These are phyloP conservation scores for Heliconius cydno DNA, from an alignment of 2,888 invertebrate species.

Conservation along the genomic window DNA sequence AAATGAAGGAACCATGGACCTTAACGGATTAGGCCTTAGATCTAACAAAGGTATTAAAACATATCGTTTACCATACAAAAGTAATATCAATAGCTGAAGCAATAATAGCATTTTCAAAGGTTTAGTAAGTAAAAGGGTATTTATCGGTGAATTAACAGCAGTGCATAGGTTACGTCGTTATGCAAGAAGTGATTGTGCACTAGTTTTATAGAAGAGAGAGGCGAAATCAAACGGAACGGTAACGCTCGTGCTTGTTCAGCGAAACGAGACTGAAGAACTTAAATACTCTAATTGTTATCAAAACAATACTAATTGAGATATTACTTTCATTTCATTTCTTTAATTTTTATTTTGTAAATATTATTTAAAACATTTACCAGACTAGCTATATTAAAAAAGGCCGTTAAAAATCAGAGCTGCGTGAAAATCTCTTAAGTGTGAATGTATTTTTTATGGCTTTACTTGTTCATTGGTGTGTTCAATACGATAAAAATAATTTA, in stretches of 20 bases:
- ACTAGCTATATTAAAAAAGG: neutral
- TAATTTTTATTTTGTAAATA: neutral
- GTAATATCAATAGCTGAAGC: neutral
- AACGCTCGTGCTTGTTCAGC: constrained; percentile 16
- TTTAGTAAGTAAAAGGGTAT: constrained; percentile 6
- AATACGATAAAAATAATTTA: neutral
- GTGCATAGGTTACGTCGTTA: constrained; percentile 30
- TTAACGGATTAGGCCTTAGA: no score
- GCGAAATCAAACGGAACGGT: constrained; percentile 25
- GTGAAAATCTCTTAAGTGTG: neutral
- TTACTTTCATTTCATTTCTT: neutral
- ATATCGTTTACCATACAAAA: no score
- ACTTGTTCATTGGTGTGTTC: neutral
- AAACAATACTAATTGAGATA: neutral
- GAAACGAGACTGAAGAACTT: neutral
- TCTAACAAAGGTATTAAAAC: no score
- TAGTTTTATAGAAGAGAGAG: constrained; percentile 19
- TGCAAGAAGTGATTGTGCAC: constrained; percentile 31
- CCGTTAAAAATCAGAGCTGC: neutral
- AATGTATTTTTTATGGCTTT: neutral
- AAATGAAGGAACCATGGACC: no score
- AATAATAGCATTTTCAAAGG: neutral
- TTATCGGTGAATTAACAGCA: constrained; percentile 2
- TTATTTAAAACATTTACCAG: neutral
- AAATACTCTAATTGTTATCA: neutral